phyloP scores from a whole-genome alignment of 2,888 invertebrate species.

The Elmis aenea region DNA sequence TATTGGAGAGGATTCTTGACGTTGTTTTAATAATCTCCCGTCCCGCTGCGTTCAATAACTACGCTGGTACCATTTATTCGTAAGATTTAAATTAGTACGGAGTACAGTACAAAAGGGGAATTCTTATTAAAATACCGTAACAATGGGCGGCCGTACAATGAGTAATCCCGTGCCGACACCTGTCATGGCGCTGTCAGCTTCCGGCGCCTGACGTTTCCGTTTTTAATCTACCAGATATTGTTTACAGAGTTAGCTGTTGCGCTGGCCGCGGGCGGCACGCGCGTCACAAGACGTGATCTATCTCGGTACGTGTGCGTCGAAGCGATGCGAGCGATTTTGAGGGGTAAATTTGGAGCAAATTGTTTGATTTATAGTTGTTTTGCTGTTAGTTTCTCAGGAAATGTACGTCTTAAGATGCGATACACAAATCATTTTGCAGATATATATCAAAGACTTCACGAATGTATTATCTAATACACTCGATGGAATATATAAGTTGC shows the following conservation, averaged over 20 bases:
- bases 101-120: slow-evolving; percentile 10
- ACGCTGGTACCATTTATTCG: slow-evolving; percentile 12
- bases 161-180: slow-evolving; percentile 33
- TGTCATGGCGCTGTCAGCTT: slow-evolving; percentile 39
- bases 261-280: slow-evolving; percentile 32
- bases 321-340: slow-evolving; percentile 31
- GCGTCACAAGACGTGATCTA: slow-evolving; percentile 33
- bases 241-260: slow-evolving; percentile 38
- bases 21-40: slow-evolving; percentile 14
- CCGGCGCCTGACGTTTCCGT: slow-evolving; percentile 39
- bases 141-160: slow-evolving; percentile 18
- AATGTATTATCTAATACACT: slow-evolving; percentile 17
- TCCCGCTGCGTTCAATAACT: slow-evolving; percentile 13
- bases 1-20: slow-evolving; percentile 12
- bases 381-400: slow-evolving; percentile 30
- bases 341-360: slow-evolving; percentile 36
- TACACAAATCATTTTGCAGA: slow-evolving; percentile 25
- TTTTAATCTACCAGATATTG: slow-evolving; percentile 45
- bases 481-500: slow-evolving; percentile 3
- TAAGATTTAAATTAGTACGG: slow-evolving; percentile 14
- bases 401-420: slow-evolving; percentile 27
- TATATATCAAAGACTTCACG: slow-evolving; percentile 19
- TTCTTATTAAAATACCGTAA: slow-evolving; percentile 19
- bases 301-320: slow-evolving; percentile 34
- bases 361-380: slow-evolving; percentile 38